phyloP scores from a whole-genome alignment of 2,888 invertebrate species.

The Eurois occulta region DNA sequence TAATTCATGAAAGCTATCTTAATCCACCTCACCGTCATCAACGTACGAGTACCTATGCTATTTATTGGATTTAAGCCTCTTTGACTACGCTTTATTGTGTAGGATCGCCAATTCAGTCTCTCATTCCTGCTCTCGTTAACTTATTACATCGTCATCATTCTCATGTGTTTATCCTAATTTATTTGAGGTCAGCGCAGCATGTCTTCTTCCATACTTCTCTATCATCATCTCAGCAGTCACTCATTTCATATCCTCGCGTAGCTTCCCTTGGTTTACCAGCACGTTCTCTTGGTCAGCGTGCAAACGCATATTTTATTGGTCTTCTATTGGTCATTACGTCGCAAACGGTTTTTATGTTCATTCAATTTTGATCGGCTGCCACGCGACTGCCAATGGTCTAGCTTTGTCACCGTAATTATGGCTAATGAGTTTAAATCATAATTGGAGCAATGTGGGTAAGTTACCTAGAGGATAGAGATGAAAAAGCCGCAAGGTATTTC shows the following conservation, averaged over 20 bases:
- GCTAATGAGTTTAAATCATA: constrained; percentile 48
- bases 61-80: not conserved
- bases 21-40: not conserved
- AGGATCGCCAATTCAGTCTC: too few relatives aligned
- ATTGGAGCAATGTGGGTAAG: not conserved
- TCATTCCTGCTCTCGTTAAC: too few relatives aligned
- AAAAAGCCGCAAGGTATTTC: too few relatives aligned
- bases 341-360: constrained; percentile 77
- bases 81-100: not conserved
- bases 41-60: not conserved
- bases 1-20: not conserved
- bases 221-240: not conserved
- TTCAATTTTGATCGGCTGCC: constrained; percentile 66
- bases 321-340: constrained; percentile 77
- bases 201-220: not conserved
- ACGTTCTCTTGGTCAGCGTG: constrained; percentile 68
- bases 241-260: constrained; percentile 23
- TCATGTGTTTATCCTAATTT: not conserved
- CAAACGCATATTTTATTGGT: constrained; percentile 81
- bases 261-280: constrained; percentile 52
- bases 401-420: constrained; percentile 58
- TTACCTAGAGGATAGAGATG: not conserved
- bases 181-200: not conserved
- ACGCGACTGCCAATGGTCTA: constrained; percentile 66
- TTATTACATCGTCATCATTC: not conserved